Evolutionary conservation across 1,140 invertebrate genomes (phyloP).

Genomic region (Euwallacea similis): DNA sequence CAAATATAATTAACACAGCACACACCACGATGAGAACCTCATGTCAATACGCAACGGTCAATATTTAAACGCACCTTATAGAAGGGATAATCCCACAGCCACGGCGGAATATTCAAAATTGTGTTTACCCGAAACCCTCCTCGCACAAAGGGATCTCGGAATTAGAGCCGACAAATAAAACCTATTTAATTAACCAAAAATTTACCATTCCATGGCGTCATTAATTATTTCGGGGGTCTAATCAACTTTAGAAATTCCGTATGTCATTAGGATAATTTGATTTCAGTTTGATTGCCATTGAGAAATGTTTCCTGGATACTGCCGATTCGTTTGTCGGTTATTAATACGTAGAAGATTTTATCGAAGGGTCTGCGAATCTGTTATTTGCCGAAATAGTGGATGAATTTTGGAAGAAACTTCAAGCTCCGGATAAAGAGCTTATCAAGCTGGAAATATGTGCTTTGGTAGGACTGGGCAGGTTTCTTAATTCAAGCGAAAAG

Average conservation of each 20-base stretch:
- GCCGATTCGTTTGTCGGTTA: too few relatives aligned
- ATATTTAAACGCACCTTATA: slow-evolving; percentile 20
- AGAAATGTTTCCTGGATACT: neutral
- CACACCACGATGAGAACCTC: neutral
- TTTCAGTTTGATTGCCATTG: slow-evolving; percentile 6
- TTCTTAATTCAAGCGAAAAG: too few relatives aligned
- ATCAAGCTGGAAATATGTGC: too few relatives aligned
- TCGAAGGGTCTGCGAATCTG: too few relatives aligned
- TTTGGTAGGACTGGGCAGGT: too few relatives aligned
- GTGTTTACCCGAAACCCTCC: slow-evolving; percentile 15
- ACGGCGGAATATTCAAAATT: slow-evolving; percentile 24
- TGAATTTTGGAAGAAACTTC: too few relatives aligned
- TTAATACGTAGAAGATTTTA: too few relatives aligned
- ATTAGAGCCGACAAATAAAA: slow-evolving; percentile 34
- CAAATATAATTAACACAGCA: slow-evolving; percentile 13
- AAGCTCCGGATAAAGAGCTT: too few relatives aligned
- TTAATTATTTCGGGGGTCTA: slow-evolving; percentile 20
- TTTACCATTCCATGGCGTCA: slow-evolving; percentile 13
- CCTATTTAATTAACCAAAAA: slow-evolving; percentile 38
- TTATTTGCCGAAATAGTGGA: too few relatives aligned
- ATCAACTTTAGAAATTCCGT: slow-evolving; percentile 14
- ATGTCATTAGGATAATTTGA: slow-evolving; percentile 17
- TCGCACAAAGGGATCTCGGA: slow-evolving; percentile 18
- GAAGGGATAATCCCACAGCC: slow-evolving; percentile 21
- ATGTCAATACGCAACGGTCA: slow-evolving; percentile 15